A percentile compares a stretch with the other conserved stretches of the same genome.
These are phyloP conservation scores for Cynodonichthys magdalenae DNA, from an alignment of 2,797 vertebrate species.

Conservation along the genomic window DNA sequence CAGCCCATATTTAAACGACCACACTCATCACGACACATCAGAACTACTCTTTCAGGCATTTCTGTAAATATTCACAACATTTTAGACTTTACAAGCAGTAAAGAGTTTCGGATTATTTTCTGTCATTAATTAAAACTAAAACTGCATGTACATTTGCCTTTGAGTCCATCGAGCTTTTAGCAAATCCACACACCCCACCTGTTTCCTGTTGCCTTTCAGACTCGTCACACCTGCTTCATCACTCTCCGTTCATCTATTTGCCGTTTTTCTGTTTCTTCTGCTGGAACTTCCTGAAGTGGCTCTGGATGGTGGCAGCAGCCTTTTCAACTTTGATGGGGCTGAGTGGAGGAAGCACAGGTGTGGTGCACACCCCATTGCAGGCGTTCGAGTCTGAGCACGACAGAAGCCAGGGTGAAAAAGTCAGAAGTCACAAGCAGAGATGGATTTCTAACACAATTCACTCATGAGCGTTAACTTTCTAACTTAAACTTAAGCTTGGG, in stretches of 20 bases:
- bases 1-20: constrained; percentile 18
- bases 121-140: constrained; percentile 17
- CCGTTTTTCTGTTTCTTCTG: constrained; percentile 83
- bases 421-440: no score
- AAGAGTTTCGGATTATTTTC: constrained; percentile 9
- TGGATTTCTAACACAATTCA: not conserved
- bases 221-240: not conserved
- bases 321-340: constrained; percentile 71
- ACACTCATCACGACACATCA: constrained; percentile 24
- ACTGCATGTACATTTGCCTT: constrained; percentile 30
- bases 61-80: constrained; percentile 29
- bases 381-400: constrained; percentile 68
- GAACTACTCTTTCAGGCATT: constrained; percentile 37
- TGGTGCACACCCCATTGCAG: constrained; percentile 60
- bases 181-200: constrained; percentile 3
- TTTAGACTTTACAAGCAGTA: constrained; percentile 19
- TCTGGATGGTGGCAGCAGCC: constrained; percentile 85
- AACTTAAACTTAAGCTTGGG: constrained; percentile 2
- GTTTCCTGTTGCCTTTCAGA: constrained; percentile 7
- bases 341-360: constrained; percentile 43
- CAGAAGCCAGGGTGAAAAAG: constrained; percentile 33
- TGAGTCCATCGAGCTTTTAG: constrained; percentile 24
- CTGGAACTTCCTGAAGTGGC: constrained; percentile 86
- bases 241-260: constrained; percentile 52
- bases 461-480: constrained; percentile 16